A percentile compares a stretch with the other conserved stretches of the same genome.
These are phyloP conservation scores for Myzus persicae DNA, from an alignment of 1,140 invertebrate genomes.

Conservation along the genomic window DNA sequence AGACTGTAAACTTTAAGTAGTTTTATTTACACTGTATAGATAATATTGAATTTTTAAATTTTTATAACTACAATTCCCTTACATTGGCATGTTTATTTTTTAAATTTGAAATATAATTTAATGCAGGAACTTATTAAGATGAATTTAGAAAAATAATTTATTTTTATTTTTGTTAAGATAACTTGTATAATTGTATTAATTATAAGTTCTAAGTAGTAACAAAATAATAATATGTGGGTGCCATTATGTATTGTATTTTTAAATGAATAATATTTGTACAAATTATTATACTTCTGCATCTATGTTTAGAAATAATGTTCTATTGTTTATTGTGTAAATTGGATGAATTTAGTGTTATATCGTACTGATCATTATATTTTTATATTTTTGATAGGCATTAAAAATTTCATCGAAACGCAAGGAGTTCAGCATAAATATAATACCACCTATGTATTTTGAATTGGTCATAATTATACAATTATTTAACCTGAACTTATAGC, in stretches of 20 bases:
- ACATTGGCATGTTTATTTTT: too few species aligned
- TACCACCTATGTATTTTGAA: background rate
- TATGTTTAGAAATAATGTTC: background rate
- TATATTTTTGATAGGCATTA: background rate
- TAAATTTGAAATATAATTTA: background rate
- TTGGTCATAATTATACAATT: background rate
- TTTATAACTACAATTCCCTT: too few species aligned
- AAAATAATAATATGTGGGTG: too few species aligned
- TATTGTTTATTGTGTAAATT: background rate
- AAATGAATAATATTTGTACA: background rate
- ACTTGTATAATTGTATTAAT: background rate
- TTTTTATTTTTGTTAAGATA: background rate
- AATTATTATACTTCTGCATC: background rate
- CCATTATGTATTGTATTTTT: background rate
- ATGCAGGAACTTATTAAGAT: background rate
- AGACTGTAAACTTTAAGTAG: background rate
- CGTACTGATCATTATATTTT: background rate
- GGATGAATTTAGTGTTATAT: background rate
- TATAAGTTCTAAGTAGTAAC: too few species aligned
- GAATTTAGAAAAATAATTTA: background rate
- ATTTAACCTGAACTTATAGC: background rate
- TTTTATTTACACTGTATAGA: background rate
- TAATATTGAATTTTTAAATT: background rate
- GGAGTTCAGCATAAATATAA: background rate
- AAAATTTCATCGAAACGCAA: background rate